Evolutionary conservation across 2,888 invertebrate genomes (phyloP).

Genomic region (Nymphalis urticae): DNA sequence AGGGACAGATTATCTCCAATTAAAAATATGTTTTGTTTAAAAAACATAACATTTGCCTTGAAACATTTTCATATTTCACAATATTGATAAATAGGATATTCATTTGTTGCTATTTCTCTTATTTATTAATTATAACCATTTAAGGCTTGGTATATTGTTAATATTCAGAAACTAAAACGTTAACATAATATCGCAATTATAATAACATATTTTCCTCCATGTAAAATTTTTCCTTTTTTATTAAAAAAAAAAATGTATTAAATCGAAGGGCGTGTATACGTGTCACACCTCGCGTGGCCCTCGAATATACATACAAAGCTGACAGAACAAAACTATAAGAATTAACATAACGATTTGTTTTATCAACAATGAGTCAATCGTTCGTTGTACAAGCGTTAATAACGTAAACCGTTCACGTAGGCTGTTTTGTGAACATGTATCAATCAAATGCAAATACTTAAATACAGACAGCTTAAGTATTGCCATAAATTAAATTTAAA

Average conservation of each 20-base stretch:
- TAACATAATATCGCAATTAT: too few relatives aligned
- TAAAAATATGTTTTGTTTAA: too few relatives aligned
- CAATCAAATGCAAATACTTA: constrained; percentile 16
- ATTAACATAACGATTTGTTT: constrained; percentile 63
- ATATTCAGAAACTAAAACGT: too few relatives aligned
- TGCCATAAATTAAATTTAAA: background rate
- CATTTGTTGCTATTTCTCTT: too few relatives aligned
- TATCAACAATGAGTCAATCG: constrained; percentile 55
- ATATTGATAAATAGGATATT: too few relatives aligned
- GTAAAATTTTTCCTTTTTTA: background rate
- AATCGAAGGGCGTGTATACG: constrained; percentile 52
- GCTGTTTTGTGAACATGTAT: constrained; percentile 23
- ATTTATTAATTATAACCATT: too few relatives aligned
- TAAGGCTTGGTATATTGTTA: too few relatives aligned
- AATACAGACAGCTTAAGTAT: constrained; percentile 16
- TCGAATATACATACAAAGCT: constrained; percentile 60
- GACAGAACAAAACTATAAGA: constrained; percentile 44
- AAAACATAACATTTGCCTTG: too few relatives aligned
- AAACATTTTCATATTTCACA: too few relatives aligned
- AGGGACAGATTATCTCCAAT: too few relatives aligned
- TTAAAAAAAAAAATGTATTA: background rate
- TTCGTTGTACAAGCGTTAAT: constrained; percentile 33
- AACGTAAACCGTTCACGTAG: constrained; percentile 50
- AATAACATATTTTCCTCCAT: background rate
- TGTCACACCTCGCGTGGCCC: constrained; percentile 56